Evolutionary conservation across 2,797 vertebrate species (phyloP), one percentile per base, ranked within the genome.

Genomic region (Microhierax caerulescens): DNA sequence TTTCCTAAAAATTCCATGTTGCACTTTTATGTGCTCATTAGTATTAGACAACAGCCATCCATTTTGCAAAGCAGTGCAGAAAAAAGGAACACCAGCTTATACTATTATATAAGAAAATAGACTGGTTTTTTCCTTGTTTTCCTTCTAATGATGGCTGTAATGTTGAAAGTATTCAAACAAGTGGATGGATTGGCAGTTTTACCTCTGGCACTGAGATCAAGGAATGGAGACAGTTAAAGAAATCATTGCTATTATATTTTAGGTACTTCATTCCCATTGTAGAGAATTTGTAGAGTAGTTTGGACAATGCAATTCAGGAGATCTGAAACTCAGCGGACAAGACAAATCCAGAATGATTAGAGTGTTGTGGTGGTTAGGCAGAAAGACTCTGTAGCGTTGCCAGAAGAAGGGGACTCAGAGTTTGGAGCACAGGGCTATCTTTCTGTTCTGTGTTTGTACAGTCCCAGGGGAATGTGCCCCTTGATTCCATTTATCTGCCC

Each of bases 151-250:
- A 34, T 18, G 10, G 3, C 4, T 73, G 1, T 48, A 65, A 74
- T n/a, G 4, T 41, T 37, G 32, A 83, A 92, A 77, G 19, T 25
- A 53, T 47, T 56, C 53, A 84, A 86, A 19, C 9, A 82, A 82
- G 11, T 0, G 0, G 7, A 36, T 63, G 15, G 21, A 8, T 84
- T 47, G 63, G 6, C 8, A 43, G 47, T 45, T 17, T 89, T 7
- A 68, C 3, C 2, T 67, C 82, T 70, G 67, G 17, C 28, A 23
- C 28, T 45, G 39, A 67, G 20, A 27, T 27, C 11, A 41, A 61
- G 6, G 47, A 70, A 21, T 18, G 22, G 82, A 74, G 5, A 13
- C 32, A 41, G 8, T 36, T 70, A 50, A 10, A 60, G 21, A 85
- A 82, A 70, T 27, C 5, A 7, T 67, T 57, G 11, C 11, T 10